These are phyloP conservation scores for Dasysyrphus tricinctus DNA, from an alignment of 2,888 invertebrate genomes.

Conservation along the genomic window DNA sequence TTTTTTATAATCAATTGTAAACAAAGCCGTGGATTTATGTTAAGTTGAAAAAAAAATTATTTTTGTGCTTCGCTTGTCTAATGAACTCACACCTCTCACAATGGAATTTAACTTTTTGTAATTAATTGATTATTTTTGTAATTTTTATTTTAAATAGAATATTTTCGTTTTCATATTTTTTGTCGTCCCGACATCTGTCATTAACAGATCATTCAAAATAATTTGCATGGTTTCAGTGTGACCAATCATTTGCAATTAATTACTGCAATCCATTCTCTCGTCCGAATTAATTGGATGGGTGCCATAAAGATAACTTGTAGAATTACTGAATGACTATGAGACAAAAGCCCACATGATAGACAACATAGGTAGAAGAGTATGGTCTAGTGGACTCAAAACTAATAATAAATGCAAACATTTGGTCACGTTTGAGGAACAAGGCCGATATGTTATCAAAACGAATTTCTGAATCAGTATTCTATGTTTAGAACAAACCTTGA, in stretches of 20 bases:
- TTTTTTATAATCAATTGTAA: neutral
- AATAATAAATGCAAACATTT: neutral
- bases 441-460: neutral
- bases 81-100: conserved; percentile 12
- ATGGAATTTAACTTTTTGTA: neutral
- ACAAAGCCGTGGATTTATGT: neutral
- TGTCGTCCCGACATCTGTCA: conserved; percentile 13
- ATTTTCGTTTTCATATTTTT: neutral
- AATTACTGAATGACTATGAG: conserved; percentile 11
- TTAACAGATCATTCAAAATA: conserved; percentile 19
- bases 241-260: conserved; percentile 14
- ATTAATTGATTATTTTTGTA: neutral
- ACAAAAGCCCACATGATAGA: conserved; percentile 1
- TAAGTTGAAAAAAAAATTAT: neutral
- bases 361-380: neutral
- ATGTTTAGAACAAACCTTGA: neutral
- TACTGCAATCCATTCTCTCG: conserved; percentile 10
- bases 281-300: conserved; percentile 10
- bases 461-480: conserved; percentile 4
- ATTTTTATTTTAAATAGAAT: neutral
- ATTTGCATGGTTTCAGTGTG: neutral
- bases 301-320: conserved; percentile 15
- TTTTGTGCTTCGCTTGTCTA: neutral
- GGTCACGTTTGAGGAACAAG: neutral
- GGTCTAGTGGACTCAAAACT: neutral